phyloP scores from a whole-genome alignment of 2,113 vertebrate species.

The Steatornis caripensis region DNA sequence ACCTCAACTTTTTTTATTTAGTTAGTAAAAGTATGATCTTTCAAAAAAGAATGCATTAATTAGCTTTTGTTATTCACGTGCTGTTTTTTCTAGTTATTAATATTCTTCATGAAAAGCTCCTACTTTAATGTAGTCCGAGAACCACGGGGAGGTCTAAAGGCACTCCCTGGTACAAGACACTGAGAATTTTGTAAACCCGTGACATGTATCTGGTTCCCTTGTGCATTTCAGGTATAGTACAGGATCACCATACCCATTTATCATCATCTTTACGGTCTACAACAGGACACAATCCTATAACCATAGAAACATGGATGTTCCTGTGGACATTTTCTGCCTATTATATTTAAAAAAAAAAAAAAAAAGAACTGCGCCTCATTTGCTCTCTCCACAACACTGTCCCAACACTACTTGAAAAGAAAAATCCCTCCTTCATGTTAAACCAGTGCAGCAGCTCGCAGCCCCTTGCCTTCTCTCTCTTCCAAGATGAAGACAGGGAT shows the following conservation, averaged over 20 bases:
- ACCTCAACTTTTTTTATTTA: not conserved
- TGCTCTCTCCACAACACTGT: not conserved
- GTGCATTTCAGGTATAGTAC: not conserved
- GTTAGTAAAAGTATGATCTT: not conserved
- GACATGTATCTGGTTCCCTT: not conserved
- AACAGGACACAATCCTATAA: slow-evolving; percentile 49
- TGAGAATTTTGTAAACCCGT: not conserved
- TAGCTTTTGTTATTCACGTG: not conserved
- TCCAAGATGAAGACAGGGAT: not conserved
- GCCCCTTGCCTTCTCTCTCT: not conserved
- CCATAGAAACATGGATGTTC: slow-evolving; percentile 71
- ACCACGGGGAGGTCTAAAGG: not conserved
- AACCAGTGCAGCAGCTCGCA: not conserved
- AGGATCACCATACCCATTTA: not conserved
- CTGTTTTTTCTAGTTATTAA: not conserved
- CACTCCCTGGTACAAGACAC: not conserved
- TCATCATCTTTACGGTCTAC: not conserved
- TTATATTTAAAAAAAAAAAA: not conserved
- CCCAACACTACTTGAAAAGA: not conserved
- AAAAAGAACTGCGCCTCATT: not conserved
- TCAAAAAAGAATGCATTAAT: not conserved
- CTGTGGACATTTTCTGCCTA: slow-evolving; percentile 63
- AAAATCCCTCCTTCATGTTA: not conserved
- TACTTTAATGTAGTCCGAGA: not conserved
- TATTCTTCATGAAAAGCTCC: not conserved